Evolutionary conservation across 2,888 invertebrate species (phyloP).

Genomic region (Iselma pallidipennis): DNA sequence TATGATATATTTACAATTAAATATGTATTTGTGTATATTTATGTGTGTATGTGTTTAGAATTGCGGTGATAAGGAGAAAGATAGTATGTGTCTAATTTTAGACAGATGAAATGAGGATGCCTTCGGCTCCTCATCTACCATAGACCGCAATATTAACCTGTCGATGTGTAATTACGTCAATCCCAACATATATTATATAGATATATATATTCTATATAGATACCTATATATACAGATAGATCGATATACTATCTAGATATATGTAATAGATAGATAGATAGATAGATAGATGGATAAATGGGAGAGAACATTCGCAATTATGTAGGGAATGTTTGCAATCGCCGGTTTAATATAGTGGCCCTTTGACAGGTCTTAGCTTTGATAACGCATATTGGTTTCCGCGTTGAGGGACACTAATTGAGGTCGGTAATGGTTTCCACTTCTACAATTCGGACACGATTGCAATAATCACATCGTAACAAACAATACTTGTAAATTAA

Average conservation of each 20-base stretch:
- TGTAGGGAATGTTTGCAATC: conserved; percentile 18
- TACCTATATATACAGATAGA: background rate
- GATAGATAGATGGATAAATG: background rate
- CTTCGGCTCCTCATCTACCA: background rate
- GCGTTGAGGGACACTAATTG: conserved; percentile 2
- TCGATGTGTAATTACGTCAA: conserved; percentile 10
- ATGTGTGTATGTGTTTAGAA: too few species aligned
- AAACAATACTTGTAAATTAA: background rate
- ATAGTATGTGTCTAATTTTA: background rate
- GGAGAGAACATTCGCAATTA: conserved; percentile 9
- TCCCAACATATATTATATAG: background rate
- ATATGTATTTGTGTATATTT: background rate
- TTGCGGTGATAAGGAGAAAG: background rate
- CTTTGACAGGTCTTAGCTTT: conserved; percentile 11
- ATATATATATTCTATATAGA: background rate
- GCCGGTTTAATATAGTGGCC: conserved; percentile 10
- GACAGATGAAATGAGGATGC: background rate
- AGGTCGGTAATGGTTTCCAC: conserved; percentile 1
- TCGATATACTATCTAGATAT: background rate
- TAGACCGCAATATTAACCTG: conserved; percentile 11
- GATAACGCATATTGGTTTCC: conserved; percentile 8
- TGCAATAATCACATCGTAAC: background rate
- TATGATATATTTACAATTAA: conserved; percentile 13
- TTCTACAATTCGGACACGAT: background rate
- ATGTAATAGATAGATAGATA: background rate